A percentile compares a stretch with the other conserved stretches of the same genome.
Evolutionary conservation across 37 sponge, comb jelly and placozoan species (phyloP).

Genomic region (Oscarella lobularis): DNA sequence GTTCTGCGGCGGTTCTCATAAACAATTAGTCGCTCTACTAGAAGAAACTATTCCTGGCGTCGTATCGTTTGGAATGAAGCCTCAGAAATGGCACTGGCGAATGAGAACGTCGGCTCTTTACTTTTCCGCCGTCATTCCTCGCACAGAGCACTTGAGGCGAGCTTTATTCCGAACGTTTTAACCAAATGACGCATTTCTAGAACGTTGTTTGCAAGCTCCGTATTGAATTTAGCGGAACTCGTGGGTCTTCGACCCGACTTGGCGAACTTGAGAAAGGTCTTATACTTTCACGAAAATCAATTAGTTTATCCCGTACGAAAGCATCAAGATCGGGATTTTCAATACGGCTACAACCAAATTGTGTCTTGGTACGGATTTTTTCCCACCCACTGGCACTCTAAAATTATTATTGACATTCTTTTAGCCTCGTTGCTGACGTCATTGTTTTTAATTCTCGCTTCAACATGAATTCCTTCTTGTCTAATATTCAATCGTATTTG

Average conservation of each 20-base stretch:
- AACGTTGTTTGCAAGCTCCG: constrained; percentile 59
- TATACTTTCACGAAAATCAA: constrained; percentile 95
- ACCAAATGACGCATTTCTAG: too few relatives aligned
- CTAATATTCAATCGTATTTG: constrained; percentile 38
- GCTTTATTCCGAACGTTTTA: neutral
- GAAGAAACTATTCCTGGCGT: constrained; percentile 17
- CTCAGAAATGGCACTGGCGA: constrained; percentile 88
- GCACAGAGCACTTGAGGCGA: neutral
- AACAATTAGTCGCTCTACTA: constrained; percentile 50
- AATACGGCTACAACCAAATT: constrained; percentile 88
- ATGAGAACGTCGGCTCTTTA: constrained; percentile 61
- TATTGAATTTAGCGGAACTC: constrained; percentile 72
- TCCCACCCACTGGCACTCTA: neutral
- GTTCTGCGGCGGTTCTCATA: constrained; percentile 80
- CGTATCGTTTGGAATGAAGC: constrained; percentile 37
- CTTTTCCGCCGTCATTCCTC: constrained; percentile 46
- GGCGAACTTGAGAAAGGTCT: constrained; percentile 34
- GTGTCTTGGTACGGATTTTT: constrained; percentile 51
- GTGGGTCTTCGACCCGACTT: constrained; percentile 57
- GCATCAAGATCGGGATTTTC: constrained; percentile 70
- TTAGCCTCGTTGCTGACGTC: constrained; percentile 58
- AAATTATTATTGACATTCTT: neutral
- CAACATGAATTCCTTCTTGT: constrained; percentile 80
- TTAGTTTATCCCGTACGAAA: constrained; percentile 74
- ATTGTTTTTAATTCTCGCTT: constrained; percentile 84